phyloP scores from a whole-genome alignment of 2,888 invertebrate genomes.

The Candidula unifasciata region DNA sequence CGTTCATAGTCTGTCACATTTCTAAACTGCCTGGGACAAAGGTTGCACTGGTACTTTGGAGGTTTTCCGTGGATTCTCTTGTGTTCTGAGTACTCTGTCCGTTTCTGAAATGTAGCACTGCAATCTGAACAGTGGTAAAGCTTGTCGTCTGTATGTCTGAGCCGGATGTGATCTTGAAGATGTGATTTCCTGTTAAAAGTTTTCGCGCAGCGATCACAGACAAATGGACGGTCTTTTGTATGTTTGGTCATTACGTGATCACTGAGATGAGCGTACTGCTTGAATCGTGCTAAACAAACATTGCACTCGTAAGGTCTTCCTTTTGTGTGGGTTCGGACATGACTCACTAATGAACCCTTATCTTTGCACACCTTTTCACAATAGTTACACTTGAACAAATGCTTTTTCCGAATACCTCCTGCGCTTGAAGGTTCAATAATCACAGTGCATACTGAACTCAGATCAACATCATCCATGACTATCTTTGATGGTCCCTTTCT shows the following conservation, averaged over 20 bases:
- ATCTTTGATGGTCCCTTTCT: slow-evolving; percentile 45
- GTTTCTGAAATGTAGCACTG: slow-evolving; percentile 35
- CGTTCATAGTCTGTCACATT: slow-evolving; percentile 47
- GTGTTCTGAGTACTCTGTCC: slow-evolving; percentile 46
- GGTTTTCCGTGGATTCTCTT: slow-evolving; percentile 34
- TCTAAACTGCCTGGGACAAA: slow-evolving; percentile 43
- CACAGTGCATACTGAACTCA: slow-evolving; percentile 40
- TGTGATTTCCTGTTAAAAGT: slow-evolving; percentile 47
- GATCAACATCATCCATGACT: slow-evolving; percentile 48
- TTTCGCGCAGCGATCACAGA: slow-evolving; percentile 48
- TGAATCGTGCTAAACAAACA: slow-evolving; percentile 41
- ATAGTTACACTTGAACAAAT: slow-evolving; percentile 46
- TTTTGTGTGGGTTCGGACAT: slow-evolving; percentile 46
- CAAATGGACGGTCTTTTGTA: slow-evolving; percentile 48
- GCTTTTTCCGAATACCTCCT: slow-evolving; percentile 45
- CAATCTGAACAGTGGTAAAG: slow-evolving; percentile 50
- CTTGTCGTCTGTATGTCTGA: slow-evolving; percentile 46
- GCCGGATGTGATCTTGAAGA: slow-evolving; percentile 46
- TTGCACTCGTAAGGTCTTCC: slow-evolving; percentile 47
- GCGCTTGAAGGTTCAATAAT: slow-evolving; percentile 46
- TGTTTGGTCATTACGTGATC: slow-evolving; percentile 47
- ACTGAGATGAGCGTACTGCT: slow-evolving; percentile 50
- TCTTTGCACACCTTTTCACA: slow-evolving; percentile 48
- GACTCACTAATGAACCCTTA: slow-evolving; percentile 44
- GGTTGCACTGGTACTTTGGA: slow-evolving; percentile 49